Evolutionary conservation across 1,140 invertebrate genomes (phyloP).

Genomic region (Manduca sexta): DNA sequence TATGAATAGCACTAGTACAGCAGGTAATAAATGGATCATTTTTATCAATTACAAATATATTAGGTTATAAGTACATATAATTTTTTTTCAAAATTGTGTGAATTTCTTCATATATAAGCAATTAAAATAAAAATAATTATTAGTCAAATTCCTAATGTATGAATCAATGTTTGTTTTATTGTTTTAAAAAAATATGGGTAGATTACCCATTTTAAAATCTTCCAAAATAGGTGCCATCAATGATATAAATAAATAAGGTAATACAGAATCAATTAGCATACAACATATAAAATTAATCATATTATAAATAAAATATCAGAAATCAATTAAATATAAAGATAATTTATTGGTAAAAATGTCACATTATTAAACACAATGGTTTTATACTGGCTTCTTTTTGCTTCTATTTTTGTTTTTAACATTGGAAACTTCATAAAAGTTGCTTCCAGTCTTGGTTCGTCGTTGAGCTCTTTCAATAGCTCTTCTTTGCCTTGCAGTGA

Average conservation of each 20-base stretch:
- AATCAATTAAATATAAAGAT: slow-evolving; percentile 1
- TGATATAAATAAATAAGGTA: no score
- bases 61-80: no score
- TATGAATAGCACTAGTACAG: no score
- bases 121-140: not conserved
- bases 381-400: slow-evolving; percentile 69
- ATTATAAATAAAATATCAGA: not conserved
- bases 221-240: no score
- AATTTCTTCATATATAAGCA: no score
- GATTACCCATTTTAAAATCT: no score
- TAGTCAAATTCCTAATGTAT: not conserved
- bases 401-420: slow-evolving; percentile 91
- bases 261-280: not conserved
- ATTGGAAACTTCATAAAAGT: slow-evolving; percentile 94
- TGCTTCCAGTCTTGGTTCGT: slow-evolving; percentile 91
- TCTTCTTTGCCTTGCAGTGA: slow-evolving; percentile 86
- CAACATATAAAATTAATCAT: not conserved
- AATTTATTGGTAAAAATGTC: slow-evolving; percentile 1
- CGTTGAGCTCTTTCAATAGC: slow-evolving; percentile 82
- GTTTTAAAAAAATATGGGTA: not conserved
- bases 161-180: not conserved
- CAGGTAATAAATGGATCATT: no score
- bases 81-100: no score
- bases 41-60: no score
- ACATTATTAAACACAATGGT: slow-evolving; percentile 9